Conservation (phyloP, 2,113 vertebrate species). For the Suncus etruscus region DNA sequence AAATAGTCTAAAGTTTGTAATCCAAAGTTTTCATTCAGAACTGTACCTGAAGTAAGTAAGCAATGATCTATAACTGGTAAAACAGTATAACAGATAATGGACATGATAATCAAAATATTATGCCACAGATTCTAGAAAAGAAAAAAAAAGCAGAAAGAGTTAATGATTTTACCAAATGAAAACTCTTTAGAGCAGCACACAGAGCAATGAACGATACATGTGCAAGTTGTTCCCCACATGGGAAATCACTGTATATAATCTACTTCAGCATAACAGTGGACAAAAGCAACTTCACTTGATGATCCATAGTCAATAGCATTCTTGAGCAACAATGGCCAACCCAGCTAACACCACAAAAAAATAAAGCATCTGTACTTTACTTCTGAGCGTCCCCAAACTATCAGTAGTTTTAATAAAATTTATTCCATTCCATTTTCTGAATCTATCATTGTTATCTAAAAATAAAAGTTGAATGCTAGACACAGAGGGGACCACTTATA, state of each 20-base stretch:
- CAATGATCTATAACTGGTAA: background rate
- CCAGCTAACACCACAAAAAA: background rate
- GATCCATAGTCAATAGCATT: conserved; percentile 30
- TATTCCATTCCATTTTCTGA: background rate
- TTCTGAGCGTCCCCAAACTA: background rate
- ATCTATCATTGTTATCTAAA: background rate
- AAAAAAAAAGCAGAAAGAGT: background rate
- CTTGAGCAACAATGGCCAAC: background rate
- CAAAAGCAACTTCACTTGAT: conserved; percentile 44
- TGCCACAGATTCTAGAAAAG: background rate
- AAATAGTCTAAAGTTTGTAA: conserved; percentile 27
- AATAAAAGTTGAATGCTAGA: too few species aligned
- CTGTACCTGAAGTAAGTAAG: background rate
- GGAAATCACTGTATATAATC: background rate
- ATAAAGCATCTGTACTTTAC: background rate
- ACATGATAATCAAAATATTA: background rate
- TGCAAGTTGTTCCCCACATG: background rate
- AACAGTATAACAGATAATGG: background rate
- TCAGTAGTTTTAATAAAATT: background rate
- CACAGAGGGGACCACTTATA: too few species aligned
- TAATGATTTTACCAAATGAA: background rate
- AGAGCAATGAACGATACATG: background rate
- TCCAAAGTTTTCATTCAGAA: background rate
- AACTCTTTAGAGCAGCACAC: background rate
- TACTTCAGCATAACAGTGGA: conserved; percentile 33